Base-by-base conservation (phyloP, 2,888 invertebrate species). In the Cheilosia pagana region DNA sequence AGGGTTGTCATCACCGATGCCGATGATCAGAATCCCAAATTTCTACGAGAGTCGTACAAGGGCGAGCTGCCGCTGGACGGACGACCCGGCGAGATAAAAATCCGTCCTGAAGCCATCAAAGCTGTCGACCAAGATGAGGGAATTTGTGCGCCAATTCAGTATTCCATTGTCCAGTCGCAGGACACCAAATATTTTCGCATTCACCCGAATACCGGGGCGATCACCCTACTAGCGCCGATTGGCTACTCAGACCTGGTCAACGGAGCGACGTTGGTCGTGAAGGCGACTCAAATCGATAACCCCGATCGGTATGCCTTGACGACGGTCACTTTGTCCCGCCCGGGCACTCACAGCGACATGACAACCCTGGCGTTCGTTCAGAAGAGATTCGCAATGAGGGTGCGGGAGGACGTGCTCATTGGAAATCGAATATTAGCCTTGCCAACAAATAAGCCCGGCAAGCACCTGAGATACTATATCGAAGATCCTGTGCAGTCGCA, bases 11-110 rank as follows among this genome's bases (percentile, higher is more conserved):
- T 98, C 52, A 94, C 96, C 23, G 98, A 98, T 90, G 97, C 97
- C 0, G 98, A 98, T 89, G 98, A 98, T 91, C 97, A 98, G 92
- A 98, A 98, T 93, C 98, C 98, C 0, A 94, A 94, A 88, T 98
- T 97, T 90, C 89, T 94, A 8, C 94, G 95, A 83, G 96, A 97
- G 55, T 94, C 96, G 85, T 96, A 96, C 89, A 94, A 94, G 50
- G 95, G 96, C 0, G 92, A 94, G 7, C 88, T 98, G 70, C 95
- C 96, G 0, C 93, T 94, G 8, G 93, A 94, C 63, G 93, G 90
- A 0, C 88, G 89, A 3, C 89, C 91, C 0, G 91, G 94, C 0
- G 92, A 94, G 43, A 91, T 98, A 50, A 92, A 92, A 77, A 94
- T 96, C 28, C 93, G 94, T 10, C 97, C 97, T 0, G 94, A 95